Evolutionary conservation across 1,140 invertebrate species (phyloP).

Genomic region (Agrilus planipennis): DNA sequence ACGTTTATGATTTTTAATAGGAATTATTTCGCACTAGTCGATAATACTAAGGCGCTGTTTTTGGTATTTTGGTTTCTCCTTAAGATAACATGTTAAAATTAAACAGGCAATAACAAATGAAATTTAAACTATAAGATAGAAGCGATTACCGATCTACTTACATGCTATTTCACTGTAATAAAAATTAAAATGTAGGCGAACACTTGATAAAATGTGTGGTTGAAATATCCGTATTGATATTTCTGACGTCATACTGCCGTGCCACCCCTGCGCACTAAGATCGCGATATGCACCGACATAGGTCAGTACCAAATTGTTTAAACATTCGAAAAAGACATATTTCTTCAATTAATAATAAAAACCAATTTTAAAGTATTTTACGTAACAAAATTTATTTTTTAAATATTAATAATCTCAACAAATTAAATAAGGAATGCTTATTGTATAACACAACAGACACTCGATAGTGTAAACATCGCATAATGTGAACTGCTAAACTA

Average conservation of each 20-base stretch:
- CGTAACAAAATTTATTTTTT: no score
- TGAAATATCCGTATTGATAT: conserved; percentile 17
- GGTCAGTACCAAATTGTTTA: no score
- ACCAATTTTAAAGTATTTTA: no score
- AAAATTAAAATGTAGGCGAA: conserved; percentile 11
- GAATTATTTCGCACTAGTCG: neutral
- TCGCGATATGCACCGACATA: conserved; percentile 7
- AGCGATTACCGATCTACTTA: conserved; percentile 14
- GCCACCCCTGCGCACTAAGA: conserved; percentile 14
- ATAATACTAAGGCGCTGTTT: no score
- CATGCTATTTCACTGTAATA: conserved; percentile 10
- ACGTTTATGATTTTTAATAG: neutral
- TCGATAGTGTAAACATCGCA: no score
- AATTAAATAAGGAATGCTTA: no score
- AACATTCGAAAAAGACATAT: no score
- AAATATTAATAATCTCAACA: no score
- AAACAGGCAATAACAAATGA: neutral
- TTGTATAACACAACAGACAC: no score
- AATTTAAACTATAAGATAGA: neutral
- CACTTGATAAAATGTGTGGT: conserved; percentile 11
- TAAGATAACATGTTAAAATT: neutral
- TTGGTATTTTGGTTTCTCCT: neutral
- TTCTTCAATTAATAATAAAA: no score
- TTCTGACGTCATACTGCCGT: conserved; percentile 25
- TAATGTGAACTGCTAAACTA: no score